A percentile compares a stretch with the other conserved stretches of the same genome.
These are phyloP conservation scores for Drosophila merina DNA, from an alignment of 2,888 invertebrate species.

Conservation along the genomic window DNA sequence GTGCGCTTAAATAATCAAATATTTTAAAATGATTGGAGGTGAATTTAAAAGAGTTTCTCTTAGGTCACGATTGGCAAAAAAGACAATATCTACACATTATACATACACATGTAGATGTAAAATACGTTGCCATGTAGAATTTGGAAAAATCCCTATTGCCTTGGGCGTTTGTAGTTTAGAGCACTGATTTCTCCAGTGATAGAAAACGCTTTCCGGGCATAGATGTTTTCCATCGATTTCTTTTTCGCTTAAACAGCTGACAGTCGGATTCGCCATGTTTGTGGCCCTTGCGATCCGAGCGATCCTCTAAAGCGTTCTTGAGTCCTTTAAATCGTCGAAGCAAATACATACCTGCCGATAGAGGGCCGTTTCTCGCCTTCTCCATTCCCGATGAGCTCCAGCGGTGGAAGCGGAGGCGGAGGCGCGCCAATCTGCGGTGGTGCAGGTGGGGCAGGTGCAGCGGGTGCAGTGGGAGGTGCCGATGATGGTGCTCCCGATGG, in stretches of 20 bases:
- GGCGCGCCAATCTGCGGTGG: conserved; percentile 8
- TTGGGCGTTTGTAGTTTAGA: not conserved
- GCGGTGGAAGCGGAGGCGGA: not conserved
- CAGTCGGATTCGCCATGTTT: conserved; percentile 15
- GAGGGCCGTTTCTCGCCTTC: not conserved
- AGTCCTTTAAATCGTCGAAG: not conserved
- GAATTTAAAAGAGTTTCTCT: too few species aligned
- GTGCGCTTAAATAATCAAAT: too few species aligned
- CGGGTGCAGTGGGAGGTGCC: conserved; percentile 4
- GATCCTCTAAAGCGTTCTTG: conserved; percentile 9
- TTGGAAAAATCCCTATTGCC: not conserved
- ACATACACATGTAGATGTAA: too few species aligned
- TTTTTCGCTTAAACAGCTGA: conserved; percentile 3
- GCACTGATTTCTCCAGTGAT: not conserved
- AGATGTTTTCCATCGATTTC: conserved; percentile 4
- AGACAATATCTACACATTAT: too few species aligned
- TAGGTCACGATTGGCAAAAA: too few species aligned
- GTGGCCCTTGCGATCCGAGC: not conserved
- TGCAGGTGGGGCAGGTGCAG: conserved; percentile 53
- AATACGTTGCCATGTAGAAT: too few species aligned
- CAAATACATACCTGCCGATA: not conserved
- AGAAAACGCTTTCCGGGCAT: not conserved
- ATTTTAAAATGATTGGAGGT: too few species aligned
- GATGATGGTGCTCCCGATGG: conserved; percentile 25
- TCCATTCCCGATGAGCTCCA: not conserved